Evolutionary conservation across 2,888 invertebrate species (phyloP).

Genomic region (Punctoribates punctum): DNA sequence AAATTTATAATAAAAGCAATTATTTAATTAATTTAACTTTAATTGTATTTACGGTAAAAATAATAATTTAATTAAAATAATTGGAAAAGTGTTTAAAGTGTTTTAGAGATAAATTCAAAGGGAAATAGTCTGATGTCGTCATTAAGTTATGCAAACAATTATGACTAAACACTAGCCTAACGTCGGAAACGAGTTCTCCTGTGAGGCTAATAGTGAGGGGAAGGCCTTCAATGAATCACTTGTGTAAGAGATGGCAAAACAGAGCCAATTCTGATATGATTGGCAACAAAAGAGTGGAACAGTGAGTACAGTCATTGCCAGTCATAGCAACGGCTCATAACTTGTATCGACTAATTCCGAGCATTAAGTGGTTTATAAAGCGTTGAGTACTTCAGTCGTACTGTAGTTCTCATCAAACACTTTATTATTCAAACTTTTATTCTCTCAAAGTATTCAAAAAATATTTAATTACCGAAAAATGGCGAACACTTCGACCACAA

Average conservation of each 20-base stretch:
- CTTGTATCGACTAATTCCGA: neutral
- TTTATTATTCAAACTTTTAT: neutral
- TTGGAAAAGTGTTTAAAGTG: no score
- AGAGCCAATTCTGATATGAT: constrained; percentile 31
- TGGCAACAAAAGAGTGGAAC: constrained; percentile 22
- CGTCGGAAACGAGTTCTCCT: constrained; percentile 32
- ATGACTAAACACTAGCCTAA: neutral
- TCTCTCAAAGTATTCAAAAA: neutral
- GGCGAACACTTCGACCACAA: constrained; percentile 46
- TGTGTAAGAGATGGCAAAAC: constrained; percentile 7
- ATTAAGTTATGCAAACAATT: neutral
- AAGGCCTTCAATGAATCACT: neutral
- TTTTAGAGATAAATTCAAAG: no score
- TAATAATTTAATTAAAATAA: no score
- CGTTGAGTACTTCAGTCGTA: constrained; percentile 1
- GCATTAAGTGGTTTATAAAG: neutral
- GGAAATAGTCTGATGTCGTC: neutral
- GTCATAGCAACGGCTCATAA: constrained; percentile 17
- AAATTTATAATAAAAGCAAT: no score
- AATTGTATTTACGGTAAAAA: no score
- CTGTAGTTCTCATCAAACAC: constrained; percentile 9
- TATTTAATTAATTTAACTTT: no score
- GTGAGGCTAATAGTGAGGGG: neutral
- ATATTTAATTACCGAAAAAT: constrained; percentile 37
- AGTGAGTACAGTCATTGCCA: neutral